These are phyloP conservation scores for Panzeria rudis DNA, from an alignment of 2,888 invertebrate genomes.

Conservation along the genomic window DNA sequence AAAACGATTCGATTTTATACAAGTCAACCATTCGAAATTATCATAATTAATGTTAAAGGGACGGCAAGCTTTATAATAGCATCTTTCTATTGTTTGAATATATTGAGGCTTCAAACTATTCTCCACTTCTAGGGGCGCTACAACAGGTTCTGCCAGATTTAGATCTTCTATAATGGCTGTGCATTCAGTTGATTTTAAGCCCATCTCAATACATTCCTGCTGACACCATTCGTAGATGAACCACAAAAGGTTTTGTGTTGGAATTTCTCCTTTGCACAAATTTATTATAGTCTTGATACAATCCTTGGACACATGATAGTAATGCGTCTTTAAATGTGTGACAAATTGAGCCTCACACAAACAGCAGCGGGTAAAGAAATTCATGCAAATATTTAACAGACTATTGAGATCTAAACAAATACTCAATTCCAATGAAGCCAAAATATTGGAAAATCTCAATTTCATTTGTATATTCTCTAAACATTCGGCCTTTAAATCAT, in stretches of 20 bases:
- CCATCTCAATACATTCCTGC: conserved; percentile 79
- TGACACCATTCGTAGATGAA: conserved; percentile 83
- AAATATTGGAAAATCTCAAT: conserved; percentile 81
- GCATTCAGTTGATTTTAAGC: conserved; percentile 77
- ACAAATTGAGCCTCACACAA: conserved; percentile 80
- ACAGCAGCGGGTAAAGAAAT: conserved; percentile 82
- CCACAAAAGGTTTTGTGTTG: conserved; percentile 78
- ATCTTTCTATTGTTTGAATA: conserved; percentile 78
- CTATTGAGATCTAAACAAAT: conserved; percentile 81
- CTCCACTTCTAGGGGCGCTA: neutral
- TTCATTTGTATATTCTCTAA: conserved; percentile 79
- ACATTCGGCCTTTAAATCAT: conserved; percentile 78
- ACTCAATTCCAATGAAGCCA: conserved; percentile 81
- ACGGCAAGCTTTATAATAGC: conserved; percentile 82
- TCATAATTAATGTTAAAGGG: conserved; percentile 80
- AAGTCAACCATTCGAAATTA: conserved; percentile 77
- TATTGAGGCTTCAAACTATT: conserved; percentile 63
- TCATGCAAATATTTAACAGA: conserved; percentile 79
- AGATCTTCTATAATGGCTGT: conserved; percentile 77
- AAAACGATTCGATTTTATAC: conserved; percentile 79
- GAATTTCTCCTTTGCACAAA: conserved; percentile 76
- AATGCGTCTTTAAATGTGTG: conserved; percentile 79
- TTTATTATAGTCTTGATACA: conserved; percentile 81
- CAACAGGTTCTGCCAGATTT: conserved; percentile 70
- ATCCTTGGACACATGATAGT: conserved; percentile 82